A percentile compares a stretch with the other conserved stretches of the same genome.
Evolutionary conservation across 2,113 vertebrate species (phyloP).

Genomic region (Silurus asotus): DNA sequence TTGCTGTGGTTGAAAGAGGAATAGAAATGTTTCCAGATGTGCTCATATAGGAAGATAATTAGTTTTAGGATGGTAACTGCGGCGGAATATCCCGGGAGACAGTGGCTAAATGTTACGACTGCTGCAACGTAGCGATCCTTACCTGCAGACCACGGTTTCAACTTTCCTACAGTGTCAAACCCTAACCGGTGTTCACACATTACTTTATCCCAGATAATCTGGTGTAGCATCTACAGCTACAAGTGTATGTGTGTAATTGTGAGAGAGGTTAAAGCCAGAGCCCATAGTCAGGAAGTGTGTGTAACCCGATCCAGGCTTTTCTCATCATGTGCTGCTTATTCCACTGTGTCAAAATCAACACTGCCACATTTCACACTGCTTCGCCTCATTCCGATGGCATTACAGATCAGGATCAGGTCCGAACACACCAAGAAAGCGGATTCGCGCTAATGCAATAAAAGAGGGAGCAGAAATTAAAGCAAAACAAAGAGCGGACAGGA

Average conservation of each 20-base stretch:
- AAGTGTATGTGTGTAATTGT: background rate
- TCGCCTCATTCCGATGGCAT: conserved; percentile 27
- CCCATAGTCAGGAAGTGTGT: conserved; percentile 8
- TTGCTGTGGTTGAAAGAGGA: background rate
- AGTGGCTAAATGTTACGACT: background rate
- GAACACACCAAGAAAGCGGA: background rate
- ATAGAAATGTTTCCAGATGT: background rate
- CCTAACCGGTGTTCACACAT: conserved; percentile 14
- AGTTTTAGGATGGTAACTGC: background rate
- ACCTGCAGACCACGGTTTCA: background rate
- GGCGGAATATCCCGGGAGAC: background rate
- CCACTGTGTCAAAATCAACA: conserved; percentile 35
- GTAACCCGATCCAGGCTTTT: conserved; percentile 17
- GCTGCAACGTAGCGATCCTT: no score
- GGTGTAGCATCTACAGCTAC: background rate
- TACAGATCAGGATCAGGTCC: conserved; percentile 9
- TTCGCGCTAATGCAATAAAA: conserved; percentile 16
- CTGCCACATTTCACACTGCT: background rate
- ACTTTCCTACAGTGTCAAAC: conserved; percentile 5
- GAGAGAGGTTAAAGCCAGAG: background rate
- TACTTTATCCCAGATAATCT: background rate
- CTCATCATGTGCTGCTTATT: conserved; percentile 10
- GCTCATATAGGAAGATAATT: background rate
- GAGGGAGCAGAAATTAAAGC: background rate
- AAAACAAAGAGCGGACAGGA: conserved; percentile 36